A percentile compares a stretch with the other conserved stretches of the same genome.
Conservation (phyloP, 2,888 invertebrate species). For the Coecobrya sp. region DNA sequence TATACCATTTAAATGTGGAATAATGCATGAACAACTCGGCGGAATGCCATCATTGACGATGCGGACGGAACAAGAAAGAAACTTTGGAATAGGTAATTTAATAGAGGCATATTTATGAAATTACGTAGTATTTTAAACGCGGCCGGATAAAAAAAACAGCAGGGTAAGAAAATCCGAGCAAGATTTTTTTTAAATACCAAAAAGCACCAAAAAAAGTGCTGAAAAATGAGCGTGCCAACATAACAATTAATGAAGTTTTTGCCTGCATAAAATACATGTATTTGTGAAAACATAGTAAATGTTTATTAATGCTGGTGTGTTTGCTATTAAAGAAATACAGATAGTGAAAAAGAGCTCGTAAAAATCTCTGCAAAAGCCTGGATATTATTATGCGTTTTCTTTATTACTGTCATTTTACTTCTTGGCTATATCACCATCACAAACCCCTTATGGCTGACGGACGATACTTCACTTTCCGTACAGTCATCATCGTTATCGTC, state of each 20-base stretch:
- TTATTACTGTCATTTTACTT: slow-evolving; percentile 16
- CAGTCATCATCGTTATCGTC: no score
- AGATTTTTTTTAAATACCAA: neutral
- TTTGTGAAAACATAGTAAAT: neutral
- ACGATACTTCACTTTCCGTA: neutral
- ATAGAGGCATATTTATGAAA: neutral
- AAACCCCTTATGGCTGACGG: neutral
- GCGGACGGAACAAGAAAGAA: neutral
- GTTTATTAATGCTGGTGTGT: neutral
- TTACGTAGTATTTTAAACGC: slow-evolving; percentile 13
- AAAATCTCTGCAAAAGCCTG: neutral
- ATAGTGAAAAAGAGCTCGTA: slow-evolving; percentile 39
- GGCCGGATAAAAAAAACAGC: slow-evolving; percentile 35
- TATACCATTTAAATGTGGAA: slow-evolving; percentile 32
- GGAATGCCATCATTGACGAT: neutral
- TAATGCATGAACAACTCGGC: slow-evolving; percentile 3
- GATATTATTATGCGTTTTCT: neutral
- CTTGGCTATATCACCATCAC: neutral
- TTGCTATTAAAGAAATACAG: neutral
- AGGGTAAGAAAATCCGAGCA: slow-evolving; percentile 6
- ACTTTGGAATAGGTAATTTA: neutral
- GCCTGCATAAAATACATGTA: neutral
- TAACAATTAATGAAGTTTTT: neutral
- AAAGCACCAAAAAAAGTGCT: neutral
- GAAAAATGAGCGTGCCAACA: neutral